Evolutionary conservation across 1,140 invertebrate genomes (phyloP), one percentile per base, ranked within the genome.

Genomic region (Dryas iulia): DNA sequence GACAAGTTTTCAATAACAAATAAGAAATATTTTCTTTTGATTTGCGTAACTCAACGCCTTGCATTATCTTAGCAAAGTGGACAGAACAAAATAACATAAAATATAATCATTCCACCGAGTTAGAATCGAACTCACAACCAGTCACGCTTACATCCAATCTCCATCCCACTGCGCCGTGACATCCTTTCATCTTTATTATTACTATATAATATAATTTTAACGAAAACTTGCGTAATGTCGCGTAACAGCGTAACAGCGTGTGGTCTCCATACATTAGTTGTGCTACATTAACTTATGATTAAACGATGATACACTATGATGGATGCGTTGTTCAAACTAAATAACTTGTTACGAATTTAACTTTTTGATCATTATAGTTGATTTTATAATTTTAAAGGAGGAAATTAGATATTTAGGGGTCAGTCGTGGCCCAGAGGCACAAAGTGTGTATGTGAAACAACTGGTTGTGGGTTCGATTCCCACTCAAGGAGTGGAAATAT

Each of bases 231-330:
- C 33, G 47, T 54, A 54, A 59, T 47, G 28, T 67, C 52, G 14
- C 65, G 65, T 61, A 59, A 61, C 56, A 28, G 57, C 39, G 31
- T 58, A 23, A 47, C 30, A 58, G 14, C 14, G 14, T 26, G 30
- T 47, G 12, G 14, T 64, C 26, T 23, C 24, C 69, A 62, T 47
- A 47, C 72, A 77, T 77, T 74, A 77, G 72, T 60, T 63, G 66
- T 72, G 75, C 61, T 74, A 77, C 75, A 77, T 77, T 77, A 77
- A 72, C 59, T 66, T 69, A 66, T 67, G 66, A 74, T 75, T 69
- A 75, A 66, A 77, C 62, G 54, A 69, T 67, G 74, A 71, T 66
- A 69, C 39, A 53, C 33, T 28, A 66, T 74, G 75, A 77, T 77
- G 73, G 75, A 77, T 77, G 72, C 56, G 39, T 21, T 47, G 2